Evolutionary conservation across 2,888 invertebrate species (phyloP).

Genomic region (Conchocele bisecta): DNA sequence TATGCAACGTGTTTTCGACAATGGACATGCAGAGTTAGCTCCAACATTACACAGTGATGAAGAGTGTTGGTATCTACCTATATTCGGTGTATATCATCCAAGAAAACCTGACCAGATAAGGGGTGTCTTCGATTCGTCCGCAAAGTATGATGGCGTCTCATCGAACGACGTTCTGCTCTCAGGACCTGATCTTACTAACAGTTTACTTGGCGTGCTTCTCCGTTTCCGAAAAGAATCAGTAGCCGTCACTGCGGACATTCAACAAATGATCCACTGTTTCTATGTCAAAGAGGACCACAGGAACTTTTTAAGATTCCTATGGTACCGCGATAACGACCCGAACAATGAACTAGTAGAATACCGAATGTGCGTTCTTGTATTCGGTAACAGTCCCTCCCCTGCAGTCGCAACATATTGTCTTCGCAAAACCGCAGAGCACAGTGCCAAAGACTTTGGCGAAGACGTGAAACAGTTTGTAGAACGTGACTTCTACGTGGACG

Average conservation of each 20-base stretch:
- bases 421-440: constrained; percentile 17
- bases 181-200: constrained; percentile 43
- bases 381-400: constrained; percentile 59
- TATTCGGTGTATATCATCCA: constrained; percentile 53
- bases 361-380: constrained; percentile 59
- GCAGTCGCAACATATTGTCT: constrained; percentile 54
- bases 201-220: constrained; percentile 31
- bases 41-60: constrained; percentile 21
- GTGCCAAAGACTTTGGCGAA: not conserved
- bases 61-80: constrained; percentile 56
- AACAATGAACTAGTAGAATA: constrained; percentile 44
- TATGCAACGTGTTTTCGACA: constrained; percentile 35
- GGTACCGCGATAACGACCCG: constrained; percentile 52
- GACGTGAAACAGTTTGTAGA: constrained; percentile 46
- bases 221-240: constrained; percentile 34
- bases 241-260: constrained; percentile 20
- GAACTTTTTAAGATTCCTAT: constrained; percentile 52
- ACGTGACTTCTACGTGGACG: constrained; percentile 59
- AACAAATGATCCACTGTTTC: constrained; percentile 35
- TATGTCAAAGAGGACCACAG: constrained; percentile 41
- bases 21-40: constrained; percentile 46
- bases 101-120: constrained; percentile 33
- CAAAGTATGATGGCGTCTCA: constrained; percentile 23
- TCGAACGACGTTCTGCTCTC: constrained; percentile 28
- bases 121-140: constrained; percentile 41